Percentiles rank a stretch among this genome's conserved stretches.
Evolutionary conservation across 2,888 invertebrate genomes (phyloP).

Genomic region (Cacoxenus indagator): DNA sequence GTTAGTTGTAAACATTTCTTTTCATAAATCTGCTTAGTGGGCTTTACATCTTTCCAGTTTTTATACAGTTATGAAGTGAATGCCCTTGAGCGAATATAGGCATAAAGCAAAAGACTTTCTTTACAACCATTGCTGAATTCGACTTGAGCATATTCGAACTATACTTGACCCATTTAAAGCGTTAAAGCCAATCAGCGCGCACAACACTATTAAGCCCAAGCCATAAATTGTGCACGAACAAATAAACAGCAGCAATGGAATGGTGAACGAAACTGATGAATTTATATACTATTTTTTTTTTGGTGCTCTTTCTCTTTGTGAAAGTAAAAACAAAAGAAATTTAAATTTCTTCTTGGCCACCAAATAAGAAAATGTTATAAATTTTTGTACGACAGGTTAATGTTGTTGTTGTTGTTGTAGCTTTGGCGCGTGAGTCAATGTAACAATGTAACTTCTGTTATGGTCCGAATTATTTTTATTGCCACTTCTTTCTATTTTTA

Average conservation of each 20-base stretch:
- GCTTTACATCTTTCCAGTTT: neutral
- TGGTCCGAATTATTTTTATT: constrained; percentile 38
- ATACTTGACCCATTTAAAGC: neutral
- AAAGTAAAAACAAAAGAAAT: constrained; percentile 21
- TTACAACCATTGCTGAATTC: too few relatives aligned
- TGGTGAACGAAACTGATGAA: neutral
- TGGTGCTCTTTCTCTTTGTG: neutral
- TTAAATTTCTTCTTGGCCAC: constrained; percentile 7
- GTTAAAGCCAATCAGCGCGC: neutral
- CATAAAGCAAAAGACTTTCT: neutral
- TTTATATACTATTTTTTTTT: too few relatives aligned
- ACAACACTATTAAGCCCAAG: neutral
- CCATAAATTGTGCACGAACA: neutral
- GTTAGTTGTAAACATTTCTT: too few relatives aligned
- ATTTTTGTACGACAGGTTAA: neutral
- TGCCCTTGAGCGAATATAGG: neutral
- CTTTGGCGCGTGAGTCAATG: neutral
- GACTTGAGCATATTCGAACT: neutral
- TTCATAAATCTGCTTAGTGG: too few relatives aligned
- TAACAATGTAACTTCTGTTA: constrained; percentile 1
- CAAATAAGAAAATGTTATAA: neutral
- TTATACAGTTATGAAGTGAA: neutral
- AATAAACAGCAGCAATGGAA: neutral
- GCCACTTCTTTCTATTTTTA: constrained; percentile 44
- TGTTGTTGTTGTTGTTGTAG: neutral